A percentile compares a stretch with the other conserved stretches of the same genome.
These are phyloP conservation scores for Geopemphigus sp. DNA, from an alignment of 1,140 invertebrate species.

Conservation along the genomic window DNA sequence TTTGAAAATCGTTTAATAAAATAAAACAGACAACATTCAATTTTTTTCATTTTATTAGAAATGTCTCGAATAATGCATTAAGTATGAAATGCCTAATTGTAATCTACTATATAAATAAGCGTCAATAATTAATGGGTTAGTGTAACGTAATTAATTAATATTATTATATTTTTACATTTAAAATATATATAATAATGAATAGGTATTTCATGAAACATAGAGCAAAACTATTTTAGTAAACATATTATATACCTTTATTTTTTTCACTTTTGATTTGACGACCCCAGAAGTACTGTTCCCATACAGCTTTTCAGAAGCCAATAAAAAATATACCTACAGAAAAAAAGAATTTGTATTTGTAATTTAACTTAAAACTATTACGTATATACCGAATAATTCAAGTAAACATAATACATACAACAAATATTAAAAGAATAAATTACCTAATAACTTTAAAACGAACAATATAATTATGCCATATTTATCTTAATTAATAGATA, in stretches of 20 bases:
- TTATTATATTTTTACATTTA: background rate
- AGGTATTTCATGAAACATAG: background rate
- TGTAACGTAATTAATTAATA: background rate
- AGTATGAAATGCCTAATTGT: background rate
- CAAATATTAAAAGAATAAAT: background rate
- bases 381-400: background rate
- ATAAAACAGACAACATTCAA: background rate
- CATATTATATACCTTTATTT: constrained; percentile 18
- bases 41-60: background rate
- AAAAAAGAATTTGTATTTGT: constrained; percentile 6
- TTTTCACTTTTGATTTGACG: constrained; percentile 23
- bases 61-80: constrained; percentile 6
- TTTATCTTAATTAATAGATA: background rate
- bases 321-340: constrained; percentile 30
- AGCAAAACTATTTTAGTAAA: constrained; percentile 9
- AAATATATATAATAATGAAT: background rate
- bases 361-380: background rate
- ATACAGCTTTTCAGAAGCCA: constrained; percentile 20
- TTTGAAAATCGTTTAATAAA: background rate
- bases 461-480: background rate
- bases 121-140: background rate
- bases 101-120: background rate
- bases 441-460: background rate
- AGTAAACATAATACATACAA: background rate
- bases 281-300: constrained; percentile 15